Evolutionary conservation across 1,140 invertebrate species (phyloP), one percentile per base, ranked within the genome.

Genomic region (Plodia interpunctella): DNA sequence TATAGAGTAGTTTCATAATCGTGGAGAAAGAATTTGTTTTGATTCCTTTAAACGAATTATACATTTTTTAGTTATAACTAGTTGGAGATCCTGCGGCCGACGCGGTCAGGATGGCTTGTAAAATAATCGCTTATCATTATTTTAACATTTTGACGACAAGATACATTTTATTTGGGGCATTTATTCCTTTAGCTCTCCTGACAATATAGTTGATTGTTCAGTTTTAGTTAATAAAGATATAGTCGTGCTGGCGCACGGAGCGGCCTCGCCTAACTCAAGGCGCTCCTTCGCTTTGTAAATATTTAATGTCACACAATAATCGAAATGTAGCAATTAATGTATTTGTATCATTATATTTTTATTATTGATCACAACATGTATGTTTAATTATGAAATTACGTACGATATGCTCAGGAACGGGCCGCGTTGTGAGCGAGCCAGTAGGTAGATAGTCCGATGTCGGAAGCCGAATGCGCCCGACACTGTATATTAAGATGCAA

Each of bases 281-380:
- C 83, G 73, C 80, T 81, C 74, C 81, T 69, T 81, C 83, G 83
- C 79, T 83, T 86, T 88, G 86, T 88, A 88, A 88, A 88, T 88
- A 88, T 86, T 87, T 84, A n/a, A 85, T 84, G 84, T 88, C 84
- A 85, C 84, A 87, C 84, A 87, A 87, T 88, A 88, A 87, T 88
- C 86, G 80, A 83, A 81, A 85, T 79, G 79, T 87, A 88, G 81
- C 72, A 78, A 83, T 86, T 84, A 87, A 88, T 81, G 86, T 87
- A 88, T 85, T 85, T 88, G 86, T 88, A 88, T 86, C 78, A 88
- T 88, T 88, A 86, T 88, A 88, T 88, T 88, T 88, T 88, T 88
- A 88, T 87, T 88, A 86, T 86, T 84, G 84, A 87, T 86, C 84
- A 83, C 86, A 85, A 87, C 71, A 68, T 86, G 83, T 88, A 88